phyloP scores from a whole-genome alignment of 2,888 invertebrate species.

The Nasonovia ribisnigri region DNA sequence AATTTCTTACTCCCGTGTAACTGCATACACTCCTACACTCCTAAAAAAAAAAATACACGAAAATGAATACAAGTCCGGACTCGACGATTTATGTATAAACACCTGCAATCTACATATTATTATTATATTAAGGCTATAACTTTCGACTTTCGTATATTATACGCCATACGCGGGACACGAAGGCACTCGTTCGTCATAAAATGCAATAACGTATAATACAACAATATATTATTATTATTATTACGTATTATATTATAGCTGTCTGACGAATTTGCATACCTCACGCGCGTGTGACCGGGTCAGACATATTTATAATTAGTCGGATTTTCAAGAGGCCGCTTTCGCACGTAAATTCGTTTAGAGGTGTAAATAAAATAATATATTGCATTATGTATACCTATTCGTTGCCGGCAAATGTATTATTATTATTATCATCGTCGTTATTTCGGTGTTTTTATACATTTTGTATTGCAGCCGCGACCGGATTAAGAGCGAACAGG shows the following conservation, averaged over 20 bases:
- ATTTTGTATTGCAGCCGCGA: background rate
- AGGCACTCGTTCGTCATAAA: background rate
- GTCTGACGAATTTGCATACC: background rate
- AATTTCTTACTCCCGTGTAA: background rate
- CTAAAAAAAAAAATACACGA: background rate
- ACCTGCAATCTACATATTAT: background rate
- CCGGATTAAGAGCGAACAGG: conserved; percentile 18
- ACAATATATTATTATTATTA: background rate
- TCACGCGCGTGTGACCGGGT: background rate
- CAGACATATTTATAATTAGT: background rate
- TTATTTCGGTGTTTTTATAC: background rate
- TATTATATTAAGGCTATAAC: background rate
- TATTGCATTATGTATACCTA: background rate
- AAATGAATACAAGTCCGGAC: background rate
- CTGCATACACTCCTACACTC: background rate
- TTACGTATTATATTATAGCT: too few relatives aligned
- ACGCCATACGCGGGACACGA: background rate
- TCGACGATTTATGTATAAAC: background rate
- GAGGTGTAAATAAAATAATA: background rate
- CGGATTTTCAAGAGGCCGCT: background rate
- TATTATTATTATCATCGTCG: background rate
- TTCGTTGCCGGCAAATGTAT: background rate
- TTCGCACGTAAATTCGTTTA: background rate
- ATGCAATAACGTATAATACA: background rate
- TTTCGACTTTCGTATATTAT: background rate